Percentiles rank a stretch among this genome's conserved stretches.
Conservation (phyloP, 2,113 vertebrate genomes). For the Cairina moschata region DNA sequence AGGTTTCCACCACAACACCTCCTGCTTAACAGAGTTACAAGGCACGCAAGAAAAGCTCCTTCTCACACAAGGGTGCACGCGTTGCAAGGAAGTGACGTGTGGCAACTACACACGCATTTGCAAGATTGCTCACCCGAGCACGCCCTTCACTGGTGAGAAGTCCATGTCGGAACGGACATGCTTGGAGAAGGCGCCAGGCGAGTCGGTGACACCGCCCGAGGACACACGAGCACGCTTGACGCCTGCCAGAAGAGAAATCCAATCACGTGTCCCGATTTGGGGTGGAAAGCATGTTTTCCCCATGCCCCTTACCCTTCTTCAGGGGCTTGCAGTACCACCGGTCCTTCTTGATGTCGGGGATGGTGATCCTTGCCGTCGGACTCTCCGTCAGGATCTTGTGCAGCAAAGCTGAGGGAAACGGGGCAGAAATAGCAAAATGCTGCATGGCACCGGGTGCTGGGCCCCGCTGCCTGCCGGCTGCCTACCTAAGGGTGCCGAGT, state of each 20-base stretch:
- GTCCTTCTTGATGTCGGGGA: constrained; percentile 90
- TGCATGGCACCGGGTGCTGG: rapidly evolving
- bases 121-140: constrained; percentile 66
- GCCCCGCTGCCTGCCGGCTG: background rate
- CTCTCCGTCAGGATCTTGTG: constrained; percentile 88
- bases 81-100: rapidly evolving
- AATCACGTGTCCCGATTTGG: background rate
- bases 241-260: constrained; percentile 42
- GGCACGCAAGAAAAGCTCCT: rapidly evolving
- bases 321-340: constrained; percentile 84
- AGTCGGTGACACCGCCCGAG: constrained; percentile 68
- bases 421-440: background rate
- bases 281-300: rapidly evolving
- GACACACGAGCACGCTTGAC: constrained; percentile 69
- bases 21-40: no score
- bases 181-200: constrained; percentile 78
- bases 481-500: constrained; percentile 81
- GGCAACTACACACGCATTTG: rapidly evolving
- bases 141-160: constrained; percentile 65
- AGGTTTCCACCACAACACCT: background rate
- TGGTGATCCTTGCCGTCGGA: constrained; percentile 81
- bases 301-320: constrained; percentile 36
- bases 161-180: constrained; percentile 80
- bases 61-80: background rate
- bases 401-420: constrained; percentile 82